Evolutionary conservation across 2,113 vertebrate genomes (phyloP).

Genomic region (Melanostigma gelatinosum): DNA sequence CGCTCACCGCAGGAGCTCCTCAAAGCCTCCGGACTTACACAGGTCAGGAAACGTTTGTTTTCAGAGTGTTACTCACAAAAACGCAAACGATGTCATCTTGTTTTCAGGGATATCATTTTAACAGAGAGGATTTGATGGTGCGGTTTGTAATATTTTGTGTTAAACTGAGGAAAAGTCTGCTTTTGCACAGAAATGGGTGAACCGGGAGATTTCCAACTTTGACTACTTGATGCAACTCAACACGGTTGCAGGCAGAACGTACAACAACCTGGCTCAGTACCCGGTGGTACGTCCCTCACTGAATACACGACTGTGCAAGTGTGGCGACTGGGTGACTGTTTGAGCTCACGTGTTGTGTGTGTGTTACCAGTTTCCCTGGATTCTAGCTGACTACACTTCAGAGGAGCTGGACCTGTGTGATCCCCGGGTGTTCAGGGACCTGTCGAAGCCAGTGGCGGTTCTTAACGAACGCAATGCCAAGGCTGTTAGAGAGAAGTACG

Average conservation of each 20-base stretch:
- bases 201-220: conserved; percentile 97
- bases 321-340: not conserved
- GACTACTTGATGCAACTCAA: conserved; percentile 98
- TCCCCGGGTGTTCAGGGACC: conserved; percentile 92
- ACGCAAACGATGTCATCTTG: not conserved
- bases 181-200: conserved; percentile 94
- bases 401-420: conserved; percentile 94
- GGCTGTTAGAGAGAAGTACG: conserved; percentile 91
- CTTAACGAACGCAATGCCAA: conserved; percentile 96
- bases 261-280: conserved; percentile 97
- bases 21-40: conserved; percentile 93
- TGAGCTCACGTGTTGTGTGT: not conserved
- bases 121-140: not conserved
- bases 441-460: conserved; percentile 95
- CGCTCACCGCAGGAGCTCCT: conserved; percentile 96
- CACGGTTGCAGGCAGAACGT: conserved; percentile 96
- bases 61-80: too few relatives aligned
- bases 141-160: not conserved
- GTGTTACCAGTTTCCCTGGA: conserved; percentile 92
- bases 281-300: conserved; percentile 88
- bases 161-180: not conserved
- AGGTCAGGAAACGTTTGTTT: conserved; percentile 81
- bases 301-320: not conserved
- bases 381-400: conserved; percentile 93
- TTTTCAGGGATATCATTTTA: not conserved